Base-by-base conservation (phyloP, 2,113 vertebrate genomes). In the Etheostoma spectabile region DNA sequence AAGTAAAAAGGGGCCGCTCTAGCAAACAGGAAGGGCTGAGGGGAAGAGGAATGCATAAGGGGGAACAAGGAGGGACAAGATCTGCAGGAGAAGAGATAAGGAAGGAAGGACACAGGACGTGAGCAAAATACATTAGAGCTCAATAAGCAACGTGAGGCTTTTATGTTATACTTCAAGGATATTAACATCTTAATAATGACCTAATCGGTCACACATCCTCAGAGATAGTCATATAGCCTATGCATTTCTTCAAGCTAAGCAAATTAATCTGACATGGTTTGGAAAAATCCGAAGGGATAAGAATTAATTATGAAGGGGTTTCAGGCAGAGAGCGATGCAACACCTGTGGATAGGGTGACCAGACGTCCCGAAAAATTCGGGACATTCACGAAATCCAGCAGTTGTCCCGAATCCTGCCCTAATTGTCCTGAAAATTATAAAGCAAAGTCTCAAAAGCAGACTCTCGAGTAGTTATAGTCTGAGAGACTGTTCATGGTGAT, bases 271-370 rank as follows among this genome's bases (percentile, higher is more conserved):
- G 77, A 87, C 62, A 74, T 65, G 77, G 68, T 70, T 79, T 75
- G 52, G 22, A 81, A 57, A 72, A 60, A 77, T 81, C 35, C 57
- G 53, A 85, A 88, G 66, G 46, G 66, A 82, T 63, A 75, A 51
- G 68, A 86, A 66, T 85, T 68, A 75, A 83, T 84, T 35, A 84
- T 42, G 46, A 21, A 64, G 71, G 70, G 60, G 51, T 59, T 35
- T 18, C 22, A 59, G 59, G 21, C 38, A 42, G 49, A 71, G 53
- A 79, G 81, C 85, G 89, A 85, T 81, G 82, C 85, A 90, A 82
- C 89, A 93, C 91, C 91, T 93, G 93, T 92, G 88, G 91, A 88
- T 88, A 30, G 30, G 30, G 30, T 30, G 30, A 30, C 30, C 30
- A 30, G 30, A 30, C 30, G 4, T 30, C 2, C 4, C 30, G 30